phyloP scores from a whole-genome alignment of 1,140 invertebrate species.

The Drosophila insularis region DNA sequence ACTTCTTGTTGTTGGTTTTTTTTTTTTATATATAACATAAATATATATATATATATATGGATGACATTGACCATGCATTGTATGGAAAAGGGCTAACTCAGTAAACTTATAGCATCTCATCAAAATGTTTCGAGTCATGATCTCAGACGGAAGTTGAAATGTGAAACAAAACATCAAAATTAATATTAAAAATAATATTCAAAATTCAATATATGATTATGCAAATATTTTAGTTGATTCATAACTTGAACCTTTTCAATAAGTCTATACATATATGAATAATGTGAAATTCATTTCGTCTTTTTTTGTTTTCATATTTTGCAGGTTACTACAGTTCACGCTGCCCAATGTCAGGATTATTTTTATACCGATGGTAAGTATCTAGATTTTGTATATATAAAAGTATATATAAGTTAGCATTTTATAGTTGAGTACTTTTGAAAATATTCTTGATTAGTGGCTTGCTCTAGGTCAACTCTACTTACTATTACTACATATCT shows the following conservation, averaged over 20 bases:
- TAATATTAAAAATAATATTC: constrained; percentile 39
- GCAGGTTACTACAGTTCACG: constrained; percentile 81
- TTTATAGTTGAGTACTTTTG: too few relatives aligned
- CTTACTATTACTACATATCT: too few relatives aligned
- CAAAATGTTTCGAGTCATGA: constrained; percentile 47
- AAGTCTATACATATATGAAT: constrained; percentile 26
- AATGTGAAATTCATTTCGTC: constrained; percentile 36
- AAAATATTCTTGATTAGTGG: too few relatives aligned
- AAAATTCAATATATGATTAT: constrained; percentile 71
- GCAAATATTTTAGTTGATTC: constrained; percentile 49
- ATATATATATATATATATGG: constrained; percentile 15
- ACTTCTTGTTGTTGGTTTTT: constrained; percentile 36
- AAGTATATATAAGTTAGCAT: background rate
- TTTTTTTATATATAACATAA: background rate
- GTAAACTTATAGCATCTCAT: constrained; percentile 35
- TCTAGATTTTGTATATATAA: constrained; percentile 41
- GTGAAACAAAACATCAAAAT: constrained; percentile 25
- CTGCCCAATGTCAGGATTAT: constrained; percentile 79
- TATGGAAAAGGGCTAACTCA: constrained; percentile 55
- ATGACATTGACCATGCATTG: constrained; percentile 22
- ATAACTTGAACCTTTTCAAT: constrained; percentile 31
- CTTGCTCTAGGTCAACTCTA: too few relatives aligned
- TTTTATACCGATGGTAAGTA: constrained; percentile 79
- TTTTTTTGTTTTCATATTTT: constrained; percentile 41
- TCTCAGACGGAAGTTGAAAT: constrained; percentile 62